Evolutionary conservation across 1,140 invertebrate genomes (phyloP), one percentile per base, ranked within the genome.

Genomic region (Nephila pilipes): DNA sequence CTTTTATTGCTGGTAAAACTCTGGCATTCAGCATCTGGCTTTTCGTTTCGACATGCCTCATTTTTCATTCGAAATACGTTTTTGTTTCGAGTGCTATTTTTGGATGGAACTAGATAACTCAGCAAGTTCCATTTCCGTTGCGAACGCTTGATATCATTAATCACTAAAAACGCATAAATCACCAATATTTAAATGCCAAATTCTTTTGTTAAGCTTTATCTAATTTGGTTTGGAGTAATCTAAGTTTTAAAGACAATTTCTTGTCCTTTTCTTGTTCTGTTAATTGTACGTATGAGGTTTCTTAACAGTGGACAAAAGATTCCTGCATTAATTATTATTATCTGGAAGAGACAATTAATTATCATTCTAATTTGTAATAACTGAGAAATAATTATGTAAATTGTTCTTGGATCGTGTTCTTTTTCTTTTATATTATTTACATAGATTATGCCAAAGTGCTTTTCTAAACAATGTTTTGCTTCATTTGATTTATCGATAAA

Each of bases 101-200:
- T 75, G 25, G 65, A 75, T 32, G 29, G 65, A 75, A 75, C 65
- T 75, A 75, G 65, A 75, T 75, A 75, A 75, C 65, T 32, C 16
- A 75, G 65, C 32, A 32, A 36, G 65, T 32, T 32, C 65, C 65
- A 75, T 75, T 75, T 75, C 65, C 29, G 65, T 32, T 32, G 29
- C 65, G 8, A 32, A 29, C 29, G 29, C 29, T 32, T 32, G 18
- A 75, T 75, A 36, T 75, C 65, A 75, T 75, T 75, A 75, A 75
- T 75, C 65, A 75, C 65, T 75, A 32, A 75, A 75, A 75, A 75
- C 65, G 29, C 29, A 75, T 75, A 75, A 75, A 75, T 75, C 65
- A 75, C 25, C 25, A 29, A 75, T 75, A 75, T 75, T 75, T 75
- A 75, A 75, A 75, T 29, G 12, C 29, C 22, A 29, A 75, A 29